Conservation (phyloP, 2,797 vertebrate species). For the Macropodus opercularis region DNA sequence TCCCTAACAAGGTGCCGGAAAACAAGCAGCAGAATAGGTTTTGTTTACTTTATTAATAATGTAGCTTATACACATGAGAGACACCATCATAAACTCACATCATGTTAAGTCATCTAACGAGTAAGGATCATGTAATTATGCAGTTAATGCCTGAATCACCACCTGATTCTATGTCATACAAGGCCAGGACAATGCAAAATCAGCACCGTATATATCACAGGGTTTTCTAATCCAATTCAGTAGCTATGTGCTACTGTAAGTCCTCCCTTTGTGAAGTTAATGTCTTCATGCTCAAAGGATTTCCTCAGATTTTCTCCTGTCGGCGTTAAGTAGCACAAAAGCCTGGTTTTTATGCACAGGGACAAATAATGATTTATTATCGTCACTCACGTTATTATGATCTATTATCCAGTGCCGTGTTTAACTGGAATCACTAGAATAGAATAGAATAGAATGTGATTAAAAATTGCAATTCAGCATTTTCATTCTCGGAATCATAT, state of each 20-base stretch:
- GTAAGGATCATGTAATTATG: conserved; percentile 55
- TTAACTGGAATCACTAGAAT: neutral
- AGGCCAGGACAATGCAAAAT: neutral
- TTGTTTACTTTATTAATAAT: conserved; percentile 65
- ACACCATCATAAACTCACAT: conserved; percentile 46
- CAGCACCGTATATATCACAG: neutral
- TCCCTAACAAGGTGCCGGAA: conserved; percentile 23
- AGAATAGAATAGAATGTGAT: neutral
- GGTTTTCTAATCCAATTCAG: neutral
- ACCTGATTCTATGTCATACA: conserved; percentile 9
- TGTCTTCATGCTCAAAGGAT: neutral
- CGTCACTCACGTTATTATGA: neutral
- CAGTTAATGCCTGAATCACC: conserved; percentile 42
- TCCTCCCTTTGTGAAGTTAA: neutral
- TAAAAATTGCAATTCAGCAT: neutral
- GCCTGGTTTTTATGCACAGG: neutral
- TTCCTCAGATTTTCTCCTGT: neutral
- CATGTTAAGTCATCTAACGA: conserved; percentile 59
- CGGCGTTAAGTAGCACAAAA: neutral
- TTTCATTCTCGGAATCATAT: neutral
- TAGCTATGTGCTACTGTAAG: neutral
- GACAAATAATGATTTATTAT: neutral
- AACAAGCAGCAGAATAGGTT: conserved; percentile 50
- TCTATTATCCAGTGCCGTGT: no score
- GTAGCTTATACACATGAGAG: conserved; percentile 42